Percentiles rank a stretch among this genome's conserved stretches.
Conservation (phyloP, 92 coral and sea anemone genomes). For the Palythoa heliodiscus region DNA sequence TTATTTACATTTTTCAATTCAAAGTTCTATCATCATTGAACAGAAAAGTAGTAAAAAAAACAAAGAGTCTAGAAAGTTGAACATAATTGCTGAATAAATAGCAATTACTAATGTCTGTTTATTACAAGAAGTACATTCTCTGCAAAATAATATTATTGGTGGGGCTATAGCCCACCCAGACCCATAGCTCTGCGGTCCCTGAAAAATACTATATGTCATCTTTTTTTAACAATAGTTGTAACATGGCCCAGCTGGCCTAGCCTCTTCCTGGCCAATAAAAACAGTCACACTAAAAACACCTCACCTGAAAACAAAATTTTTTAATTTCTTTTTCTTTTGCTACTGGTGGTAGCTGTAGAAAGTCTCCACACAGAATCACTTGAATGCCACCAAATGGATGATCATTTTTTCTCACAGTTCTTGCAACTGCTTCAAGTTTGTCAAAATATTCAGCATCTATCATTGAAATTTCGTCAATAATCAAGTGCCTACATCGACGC, state of each 20-base stretch:
- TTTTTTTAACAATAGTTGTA: too few species aligned
- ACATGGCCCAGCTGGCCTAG: not conserved
- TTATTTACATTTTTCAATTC: too few species aligned
- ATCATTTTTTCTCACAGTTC: constrained; percentile 76
- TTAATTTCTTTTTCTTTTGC: constrained; percentile 66
- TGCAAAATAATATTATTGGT: too few species aligned
- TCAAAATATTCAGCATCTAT: constrained; percentile 90
- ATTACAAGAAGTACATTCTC: too few species aligned
- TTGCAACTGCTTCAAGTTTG: constrained; percentile 91
- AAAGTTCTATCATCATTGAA: too few species aligned
- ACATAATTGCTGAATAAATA: too few species aligned
- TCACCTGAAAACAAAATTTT: constrained; percentile 96
- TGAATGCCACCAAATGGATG: constrained; percentile 99
- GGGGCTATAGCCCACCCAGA: too few species aligned
- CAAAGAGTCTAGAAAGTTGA: too few species aligned
- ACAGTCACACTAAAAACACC: not conserved
- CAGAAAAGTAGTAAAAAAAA: too few species aligned
- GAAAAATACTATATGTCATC: too few species aligned
- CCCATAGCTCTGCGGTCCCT: too few species aligned
- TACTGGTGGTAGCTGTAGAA: constrained; percentile 98
- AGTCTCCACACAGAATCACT: constrained; percentile 93
- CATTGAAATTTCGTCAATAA: constrained; percentile 98
- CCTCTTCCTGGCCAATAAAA: not conserved
- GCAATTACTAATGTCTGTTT: too few species aligned
- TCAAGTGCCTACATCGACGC: constrained; percentile 86